Base-by-base conservation (phyloP, 53 echinoderm and acorn worm species). In the Glandiceps talaboti region DNA sequence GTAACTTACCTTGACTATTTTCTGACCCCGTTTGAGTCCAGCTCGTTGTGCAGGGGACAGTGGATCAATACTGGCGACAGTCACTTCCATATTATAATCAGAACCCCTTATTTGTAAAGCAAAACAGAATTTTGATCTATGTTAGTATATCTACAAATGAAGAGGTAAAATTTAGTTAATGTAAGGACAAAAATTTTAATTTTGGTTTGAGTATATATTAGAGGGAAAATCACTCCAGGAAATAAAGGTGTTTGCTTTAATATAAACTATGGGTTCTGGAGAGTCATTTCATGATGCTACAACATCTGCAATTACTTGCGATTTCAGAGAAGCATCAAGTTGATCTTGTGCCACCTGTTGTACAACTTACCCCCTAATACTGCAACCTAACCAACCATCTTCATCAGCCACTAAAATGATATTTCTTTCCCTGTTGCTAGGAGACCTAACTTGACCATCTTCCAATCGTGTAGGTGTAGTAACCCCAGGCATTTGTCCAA, bases 401-500 rank as follows among this genome's bases (percentile, higher is more conserved):
- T 95, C 92, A 73, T 95, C 95, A 33, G 95, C 95, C 28, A 95
- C 84, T 27, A 95, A 81, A 25, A 88, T 86, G 27, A 90, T 79
- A 76, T 77, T 82, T 64, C 81, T 84, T 32, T 27, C 28, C 25
- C 14, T 12, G 26, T 78, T 28, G 0, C 64, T 45, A 20, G 64
- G 64, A 45, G 64, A 45, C 64, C 64, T 45, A 45, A 45, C 64
- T 6, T 20, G 6, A 12, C 6, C 6, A 6, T 45, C 64, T 12
- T 45, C 64, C 6, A 12, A 20, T 45, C 20, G 64, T 45, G 6
- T 45, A 12, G 64, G 64, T 45, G 64, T 12, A 30, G 93, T 89
- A 25, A 85, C 80, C 32, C 99, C 99, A 73, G 99, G 99, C 99
- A 99, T 99, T 0, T 85, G 88, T 73, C 99, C 99, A 73, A 92